Percentiles rank a stretch among this genome's conserved stretches.
phyloP scores from a whole-genome alignment of 2,797 vertebrate species.

The Ceryle rudis region DNA sequence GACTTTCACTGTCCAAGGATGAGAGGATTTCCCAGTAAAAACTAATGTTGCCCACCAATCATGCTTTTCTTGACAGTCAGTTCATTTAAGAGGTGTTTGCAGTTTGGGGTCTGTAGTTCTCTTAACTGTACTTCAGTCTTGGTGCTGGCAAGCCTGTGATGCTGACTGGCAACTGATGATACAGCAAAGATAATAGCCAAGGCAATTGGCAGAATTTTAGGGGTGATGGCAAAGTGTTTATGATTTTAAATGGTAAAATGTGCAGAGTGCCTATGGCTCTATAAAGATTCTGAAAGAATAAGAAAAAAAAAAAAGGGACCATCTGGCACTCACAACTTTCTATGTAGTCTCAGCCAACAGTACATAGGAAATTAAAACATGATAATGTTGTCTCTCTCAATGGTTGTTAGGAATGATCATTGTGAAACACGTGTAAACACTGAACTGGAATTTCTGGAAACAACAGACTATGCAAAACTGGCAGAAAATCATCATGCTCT shows the following conservation, averaged over 20 bases:
- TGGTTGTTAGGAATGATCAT: neutral
- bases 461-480: neutral
- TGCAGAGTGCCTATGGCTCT: neutral
- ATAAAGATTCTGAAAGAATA: slow-evolving; percentile 23
- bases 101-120: neutral
- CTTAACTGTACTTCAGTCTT: neutral
- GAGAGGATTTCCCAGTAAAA: neutral
- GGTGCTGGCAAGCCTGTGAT: neutral
- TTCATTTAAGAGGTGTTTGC: neutral
- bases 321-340: slow-evolving; percentile 43
- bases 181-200: neutral
- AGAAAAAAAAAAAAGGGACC: slow-evolving; percentile 29
- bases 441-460: slow-evolving; percentile 10
- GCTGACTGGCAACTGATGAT: neutral
- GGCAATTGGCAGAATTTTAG: neutral
- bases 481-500: slow-evolving; percentile 18
- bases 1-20: neutral
- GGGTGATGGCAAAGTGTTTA: neutral
- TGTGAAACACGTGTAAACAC: slow-evolving; percentile 25
- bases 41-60: neutral
- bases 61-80: neutral
- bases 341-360: neutral
- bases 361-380: slow-evolving; percentile 16
- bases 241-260: slow-evolving; percentile 6
- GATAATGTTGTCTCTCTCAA: slow-evolving; percentile 9